Conservation (phyloP, 2,888 invertebrate genomes). For the Lasioglossum calceatum region DNA sequence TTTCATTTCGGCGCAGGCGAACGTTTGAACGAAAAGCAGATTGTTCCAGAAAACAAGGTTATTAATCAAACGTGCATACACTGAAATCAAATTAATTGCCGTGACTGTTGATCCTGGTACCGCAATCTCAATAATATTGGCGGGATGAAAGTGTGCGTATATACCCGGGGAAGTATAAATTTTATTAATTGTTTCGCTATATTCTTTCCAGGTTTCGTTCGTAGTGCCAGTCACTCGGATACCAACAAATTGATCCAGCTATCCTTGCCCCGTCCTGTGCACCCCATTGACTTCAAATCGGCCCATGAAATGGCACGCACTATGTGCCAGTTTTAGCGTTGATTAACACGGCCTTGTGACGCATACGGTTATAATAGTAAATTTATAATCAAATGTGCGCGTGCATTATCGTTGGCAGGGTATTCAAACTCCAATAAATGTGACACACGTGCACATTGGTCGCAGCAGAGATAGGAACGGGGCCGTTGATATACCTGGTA, state of each 20-base stretch:
- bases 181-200: not conserved
- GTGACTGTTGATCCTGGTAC: not conserved
- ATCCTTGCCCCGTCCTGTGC: not conserved
- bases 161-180: not conserved
- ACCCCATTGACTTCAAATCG: not conserved
- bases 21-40: not conserved
- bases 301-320: slow-evolving; percentile 10
- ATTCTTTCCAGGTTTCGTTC: not conserved
- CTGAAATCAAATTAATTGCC: not conserved
- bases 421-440: slow-evolving; percentile 56
- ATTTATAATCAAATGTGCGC: slow-evolving; percentile 52
- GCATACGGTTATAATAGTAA: slow-evolving; percentile 35
- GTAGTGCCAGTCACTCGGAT: not conserved
- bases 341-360: slow-evolving; percentile 65
- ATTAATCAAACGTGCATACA: not conserved
- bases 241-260: not conserved
- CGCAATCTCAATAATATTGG: not conserved
- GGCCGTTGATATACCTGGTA: slow-evolving; percentile 47
- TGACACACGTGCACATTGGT: slow-evolving; percentile 13
- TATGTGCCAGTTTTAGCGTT: slow-evolving; percentile 29
- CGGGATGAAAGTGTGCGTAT: not conserved
- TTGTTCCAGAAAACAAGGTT: slow-evolving; percentile 1
- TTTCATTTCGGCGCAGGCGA: not conserved
- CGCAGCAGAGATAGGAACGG: slow-evolving; percentile 11
- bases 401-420: slow-evolving; percentile 35